A percentile compares a stretch with the other conserved stretches of the same genome.
Evolutionary conservation across 2,113 vertebrate genomes (phyloP).

Genomic region (Dendropsophus ebraccatus): DNA sequence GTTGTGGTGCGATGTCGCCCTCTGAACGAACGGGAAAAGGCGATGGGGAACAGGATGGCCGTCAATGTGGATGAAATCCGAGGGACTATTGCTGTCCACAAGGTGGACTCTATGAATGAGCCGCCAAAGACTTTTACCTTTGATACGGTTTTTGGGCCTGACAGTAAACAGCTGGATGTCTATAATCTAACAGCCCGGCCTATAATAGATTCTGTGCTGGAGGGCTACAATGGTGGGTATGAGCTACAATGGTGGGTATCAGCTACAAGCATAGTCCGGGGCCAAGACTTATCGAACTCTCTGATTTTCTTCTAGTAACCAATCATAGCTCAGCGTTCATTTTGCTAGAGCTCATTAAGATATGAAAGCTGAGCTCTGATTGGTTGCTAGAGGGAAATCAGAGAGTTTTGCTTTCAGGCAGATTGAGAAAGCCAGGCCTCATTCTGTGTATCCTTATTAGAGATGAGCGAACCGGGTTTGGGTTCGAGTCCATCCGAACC

Average conservation of each 20-base stretch:
- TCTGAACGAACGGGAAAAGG: conserved; percentile 90
- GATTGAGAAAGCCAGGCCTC: too few species aligned
- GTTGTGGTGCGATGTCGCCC: conserved; percentile 96
- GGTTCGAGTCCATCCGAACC: too few species aligned
- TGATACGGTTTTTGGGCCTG: conserved; percentile 94
- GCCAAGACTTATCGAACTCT: too few species aligned
- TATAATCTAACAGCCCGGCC: conserved; percentile 98
- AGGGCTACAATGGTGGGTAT: conserved; percentile 94
- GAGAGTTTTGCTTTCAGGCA: too few species aligned
- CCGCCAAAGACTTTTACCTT: conserved; percentile 97
- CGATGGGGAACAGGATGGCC: conserved; percentile 83
- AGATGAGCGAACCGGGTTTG: too few species aligned
- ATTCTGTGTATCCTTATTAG: too few species aligned
- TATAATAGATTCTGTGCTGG: conserved; percentile 94
- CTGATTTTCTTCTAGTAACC: too few species aligned
- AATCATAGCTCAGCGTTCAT: too few species aligned
- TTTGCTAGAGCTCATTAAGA: too few species aligned
- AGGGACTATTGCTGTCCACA: conserved; percentile 93
- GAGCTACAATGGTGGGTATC: neutral
- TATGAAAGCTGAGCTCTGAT: too few species aligned
- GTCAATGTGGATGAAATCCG: conserved; percentile 93
- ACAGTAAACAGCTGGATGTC: conserved; percentile 97
- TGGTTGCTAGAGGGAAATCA: too few species aligned
- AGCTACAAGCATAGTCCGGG: neutral
- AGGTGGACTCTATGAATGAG: conserved; percentile 88